phyloP scores from a whole-genome alignment of 2,113 vertebrate genomes.

The Himantopus leucocephalus region DNA sequence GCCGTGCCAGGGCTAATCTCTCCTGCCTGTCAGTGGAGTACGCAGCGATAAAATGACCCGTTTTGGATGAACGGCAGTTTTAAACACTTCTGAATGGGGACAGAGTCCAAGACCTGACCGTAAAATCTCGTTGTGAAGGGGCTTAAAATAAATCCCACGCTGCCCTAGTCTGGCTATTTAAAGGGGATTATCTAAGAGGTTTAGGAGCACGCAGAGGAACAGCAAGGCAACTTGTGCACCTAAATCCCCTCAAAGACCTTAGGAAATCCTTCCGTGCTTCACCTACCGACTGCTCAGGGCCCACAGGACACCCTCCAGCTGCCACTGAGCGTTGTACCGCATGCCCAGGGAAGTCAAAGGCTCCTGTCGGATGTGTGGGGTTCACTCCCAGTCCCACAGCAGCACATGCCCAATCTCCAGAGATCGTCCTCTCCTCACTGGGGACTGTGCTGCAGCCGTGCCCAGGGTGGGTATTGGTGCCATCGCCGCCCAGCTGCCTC shows the following conservation, averaged over 20 bases:
- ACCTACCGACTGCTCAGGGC: fast-evolving
- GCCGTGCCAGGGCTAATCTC: not conserved
- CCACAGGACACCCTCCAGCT: not conserved
- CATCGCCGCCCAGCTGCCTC: not conserved
- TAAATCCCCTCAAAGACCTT: not conserved
- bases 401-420: fast-evolving
- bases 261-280: not conserved
- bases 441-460: fast-evolving
- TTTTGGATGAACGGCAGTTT: not conserved
- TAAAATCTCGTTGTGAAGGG: slow-evolving; percentile 40
- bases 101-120: not conserved
- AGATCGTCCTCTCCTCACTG: not conserved
- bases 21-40: not conserved
- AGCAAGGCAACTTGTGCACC: not conserved
- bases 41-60: not conserved
- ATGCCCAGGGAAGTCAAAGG: not conserved
- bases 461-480: fast-evolving
- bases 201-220: not conserved
- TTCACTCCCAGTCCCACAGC: not conserved
- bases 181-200: slow-evolving; percentile 46
- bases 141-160: slow-evolving; percentile 47
- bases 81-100: not conserved
- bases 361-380: fast-evolving
- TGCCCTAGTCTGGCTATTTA: slow-evolving; percentile 43
- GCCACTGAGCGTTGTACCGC: not conserved